Evolutionary conservation across 2,113 vertebrate genomes (phyloP).

Genomic region (Aythya baeri): DNA sequence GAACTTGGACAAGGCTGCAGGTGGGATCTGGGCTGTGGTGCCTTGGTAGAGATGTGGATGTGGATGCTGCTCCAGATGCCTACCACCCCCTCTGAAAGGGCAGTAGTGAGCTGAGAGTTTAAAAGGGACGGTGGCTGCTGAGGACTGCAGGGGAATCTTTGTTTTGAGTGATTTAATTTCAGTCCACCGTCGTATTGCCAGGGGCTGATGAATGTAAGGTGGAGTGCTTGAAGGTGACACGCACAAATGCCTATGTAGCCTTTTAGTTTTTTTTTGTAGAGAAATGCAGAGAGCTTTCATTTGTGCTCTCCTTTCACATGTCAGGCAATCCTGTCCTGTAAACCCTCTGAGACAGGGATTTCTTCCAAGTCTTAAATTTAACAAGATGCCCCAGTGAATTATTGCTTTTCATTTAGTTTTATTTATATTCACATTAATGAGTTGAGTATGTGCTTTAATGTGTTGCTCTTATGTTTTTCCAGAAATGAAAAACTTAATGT

Average conservation of each 20-base stretch:
- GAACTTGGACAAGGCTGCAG: background rate
- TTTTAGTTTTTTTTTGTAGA: background rate
- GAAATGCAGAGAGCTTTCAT: background rate
- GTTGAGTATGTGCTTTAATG: background rate
- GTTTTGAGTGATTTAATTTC: background rate
- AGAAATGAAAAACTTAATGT: background rate
- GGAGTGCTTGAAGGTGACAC: background rate
- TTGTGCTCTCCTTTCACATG: background rate
- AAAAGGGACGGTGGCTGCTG: background rate
- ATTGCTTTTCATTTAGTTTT: slow-evolving; percentile 5
- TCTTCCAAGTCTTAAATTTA: slow-evolving; percentile 29
- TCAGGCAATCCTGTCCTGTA: background rate
- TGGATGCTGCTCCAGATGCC: background rate
- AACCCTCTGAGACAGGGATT: background rate
- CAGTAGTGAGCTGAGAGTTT: background rate
- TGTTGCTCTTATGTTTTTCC: background rate
- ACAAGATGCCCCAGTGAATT: background rate
- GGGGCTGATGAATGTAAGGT: background rate
- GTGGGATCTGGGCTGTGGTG: background rate
- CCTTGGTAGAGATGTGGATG: background rate
- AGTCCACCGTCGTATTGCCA: background rate
- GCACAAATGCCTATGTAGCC: background rate
- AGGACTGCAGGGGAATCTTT: background rate
- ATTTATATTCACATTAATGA: background rate
- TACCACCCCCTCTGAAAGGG: background rate